Conservation (phyloP, 2,113 vertebrate species). For the Tretioscincus oriximinensis region DNA sequence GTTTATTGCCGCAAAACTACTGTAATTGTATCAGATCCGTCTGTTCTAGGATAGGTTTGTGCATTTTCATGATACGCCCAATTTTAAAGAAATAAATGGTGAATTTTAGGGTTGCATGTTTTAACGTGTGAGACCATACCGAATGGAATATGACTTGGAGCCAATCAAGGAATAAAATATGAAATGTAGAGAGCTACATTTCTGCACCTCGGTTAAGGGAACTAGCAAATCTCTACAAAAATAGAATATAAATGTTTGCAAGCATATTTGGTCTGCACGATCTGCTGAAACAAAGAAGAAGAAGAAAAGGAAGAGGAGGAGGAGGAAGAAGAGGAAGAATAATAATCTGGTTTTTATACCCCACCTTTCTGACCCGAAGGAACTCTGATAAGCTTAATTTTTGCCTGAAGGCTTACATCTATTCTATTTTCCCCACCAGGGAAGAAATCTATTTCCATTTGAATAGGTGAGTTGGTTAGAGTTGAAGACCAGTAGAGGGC, state of each 20-base stretch:
- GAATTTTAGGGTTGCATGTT: conserved; percentile 42
- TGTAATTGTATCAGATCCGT: conserved; percentile 70
- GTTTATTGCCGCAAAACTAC: conserved; percentile 71
- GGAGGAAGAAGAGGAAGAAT: too few species aligned
- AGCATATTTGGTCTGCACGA: too few species aligned
- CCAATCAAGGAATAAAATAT: conserved; percentile 34
- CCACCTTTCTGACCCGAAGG: too few species aligned
- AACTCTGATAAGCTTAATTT: too few species aligned
- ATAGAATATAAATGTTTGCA: not conserved
- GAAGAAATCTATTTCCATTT: too few species aligned
- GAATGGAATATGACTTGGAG: conserved; percentile 61
- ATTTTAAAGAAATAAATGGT: conserved; percentile 51
- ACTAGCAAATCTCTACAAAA: not conserved
- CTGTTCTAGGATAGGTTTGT: conserved; percentile 64
- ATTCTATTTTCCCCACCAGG: too few species aligned
- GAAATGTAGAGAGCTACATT: not conserved
- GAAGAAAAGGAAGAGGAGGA: too few species aligned
- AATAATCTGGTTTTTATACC: too few species aligned
- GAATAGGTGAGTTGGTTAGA: too few species aligned
- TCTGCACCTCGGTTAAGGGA: conserved; percentile 34
- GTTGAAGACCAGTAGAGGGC: too few species aligned
- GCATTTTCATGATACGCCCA: conserved; percentile 67
- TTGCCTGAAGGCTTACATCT: too few species aligned
- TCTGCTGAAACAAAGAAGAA: too few species aligned
- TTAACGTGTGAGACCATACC: conserved; percentile 52